Conservation (phyloP, 2,113 vertebrate genomes). For the Orthonyx spaldingii region DNA sequence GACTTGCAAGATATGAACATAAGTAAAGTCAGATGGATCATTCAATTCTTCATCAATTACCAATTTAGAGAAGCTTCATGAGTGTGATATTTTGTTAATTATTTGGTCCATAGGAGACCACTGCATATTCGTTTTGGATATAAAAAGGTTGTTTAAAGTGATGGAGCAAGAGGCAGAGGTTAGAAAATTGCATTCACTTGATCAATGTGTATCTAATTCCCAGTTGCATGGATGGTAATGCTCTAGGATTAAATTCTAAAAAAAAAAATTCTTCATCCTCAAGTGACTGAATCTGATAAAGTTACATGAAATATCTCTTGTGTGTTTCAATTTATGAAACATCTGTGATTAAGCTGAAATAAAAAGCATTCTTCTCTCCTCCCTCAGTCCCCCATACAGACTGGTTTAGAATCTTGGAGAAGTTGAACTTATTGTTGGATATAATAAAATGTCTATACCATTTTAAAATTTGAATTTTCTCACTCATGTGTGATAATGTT, state of each 20-base stretch:
- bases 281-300: background rate
- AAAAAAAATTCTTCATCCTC: no score
- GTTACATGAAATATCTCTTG: background rate
- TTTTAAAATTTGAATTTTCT: background rate
- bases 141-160: background rate
- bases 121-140: background rate
- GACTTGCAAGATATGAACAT: background rate
- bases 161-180: background rate
- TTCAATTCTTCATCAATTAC: no score
- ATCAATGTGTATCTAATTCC: background rate
- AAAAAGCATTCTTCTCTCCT: background rate
- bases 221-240: background rate
- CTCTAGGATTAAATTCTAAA: background rate
- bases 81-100: background rate
- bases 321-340: background rate
- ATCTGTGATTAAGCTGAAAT: background rate
- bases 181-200: background rate
- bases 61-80: background rate
- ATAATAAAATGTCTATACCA: background rate
- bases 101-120: background rate
- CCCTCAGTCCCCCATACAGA: fast-evolving
- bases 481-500: background rate
- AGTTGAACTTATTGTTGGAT: background rate
- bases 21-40: background rate
- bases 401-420: background rate